phyloP scores from a whole-genome alignment of 2,888 invertebrate genomes.

The Stegophylla sp. region DNA sequence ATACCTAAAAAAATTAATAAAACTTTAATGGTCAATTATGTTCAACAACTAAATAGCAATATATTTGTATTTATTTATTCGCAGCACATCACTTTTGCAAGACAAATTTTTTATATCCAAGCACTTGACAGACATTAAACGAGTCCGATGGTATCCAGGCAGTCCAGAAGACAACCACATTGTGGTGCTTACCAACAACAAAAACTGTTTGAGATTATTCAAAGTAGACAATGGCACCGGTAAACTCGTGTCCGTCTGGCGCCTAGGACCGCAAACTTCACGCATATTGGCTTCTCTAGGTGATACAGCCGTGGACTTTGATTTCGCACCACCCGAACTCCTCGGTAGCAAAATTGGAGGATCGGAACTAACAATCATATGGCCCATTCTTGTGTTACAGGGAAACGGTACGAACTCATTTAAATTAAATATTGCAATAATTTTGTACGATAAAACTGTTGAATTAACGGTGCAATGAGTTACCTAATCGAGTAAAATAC shows the following conservation, averaged over 20 bases:
- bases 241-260: slow-evolving; percentile 58
- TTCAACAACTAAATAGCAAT: too few relatives aligned
- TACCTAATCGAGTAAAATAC: too few relatives aligned
- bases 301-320: slow-evolving; percentile 86
- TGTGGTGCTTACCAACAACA: slow-evolving; percentile 80
- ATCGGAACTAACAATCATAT: slow-evolving; percentile 66
- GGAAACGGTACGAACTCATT: slow-evolving; percentile 83
- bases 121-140: slow-evolving; percentile 74
- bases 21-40: too few relatives aligned
- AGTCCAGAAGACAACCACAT: slow-evolving; percentile 79
- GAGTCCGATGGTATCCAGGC: slow-evolving; percentile 86
- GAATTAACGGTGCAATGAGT: too few relatives aligned
- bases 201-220: slow-evolving; percentile 79
- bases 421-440: background rate
- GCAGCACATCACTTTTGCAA: slow-evolving; percentile 77
- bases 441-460: too few relatives aligned
- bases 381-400: slow-evolving; percentile 80
- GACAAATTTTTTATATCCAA: slow-evolving; percentile 76
- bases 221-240: slow-evolving; percentile 64
- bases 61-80: slow-evolving; percentile 63
- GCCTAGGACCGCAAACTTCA: slow-evolving; percentile 63
- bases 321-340: slow-evolving; percentile 70
- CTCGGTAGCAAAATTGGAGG: slow-evolving; percentile 15
- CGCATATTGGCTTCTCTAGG: slow-evolving; percentile 70
- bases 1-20: too few relatives aligned